Percentiles rank a stretch among this genome's conserved stretches.
Evolutionary conservation across 2,888 invertebrate genomes (phyloP).

Genomic region (Cepaea hortensis): DNA sequence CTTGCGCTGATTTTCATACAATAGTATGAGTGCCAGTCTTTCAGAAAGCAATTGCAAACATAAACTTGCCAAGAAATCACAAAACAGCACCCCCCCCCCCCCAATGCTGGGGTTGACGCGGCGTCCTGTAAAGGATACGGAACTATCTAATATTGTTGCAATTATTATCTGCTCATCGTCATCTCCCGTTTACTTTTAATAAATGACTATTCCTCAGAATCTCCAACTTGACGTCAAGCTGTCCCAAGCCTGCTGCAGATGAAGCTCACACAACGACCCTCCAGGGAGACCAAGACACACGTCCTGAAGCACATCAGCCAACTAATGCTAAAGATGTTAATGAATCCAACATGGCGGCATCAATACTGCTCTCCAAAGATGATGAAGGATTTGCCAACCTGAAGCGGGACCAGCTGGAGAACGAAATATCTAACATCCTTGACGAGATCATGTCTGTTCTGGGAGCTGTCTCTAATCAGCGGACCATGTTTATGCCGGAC

Average conservation of each 20-base stretch:
- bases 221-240: slow-evolving; percentile 23
- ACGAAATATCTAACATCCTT: slow-evolving; percentile 52
- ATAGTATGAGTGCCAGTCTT: too few relatives aligned
- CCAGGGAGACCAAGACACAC: not conserved
- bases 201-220: slow-evolving; percentile 6
- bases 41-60: too few relatives aligned
- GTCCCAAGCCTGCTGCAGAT: not conserved
- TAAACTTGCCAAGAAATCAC: too few relatives aligned
- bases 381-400: not conserved
- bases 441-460: slow-evolving; percentile 50
- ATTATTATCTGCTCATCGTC: not conserved
- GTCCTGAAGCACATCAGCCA: not conserved
- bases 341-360: not conserved
- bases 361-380: not conserved
- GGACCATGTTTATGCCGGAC: not conserved
- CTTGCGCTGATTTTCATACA: too few relatives aligned
- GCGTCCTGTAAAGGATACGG: too few relatives aligned
- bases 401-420: slow-evolving; percentile 44
- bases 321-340: not conserved
- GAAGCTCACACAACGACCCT: not conserved
- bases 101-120: too few relatives aligned
- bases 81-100: too few relatives aligned
- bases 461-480: slow-evolving; percentile 19
- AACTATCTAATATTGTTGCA: too few relatives aligned
- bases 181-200: not conserved